Percentiles rank a stretch among this genome's conserved stretches.
phyloP scores from a whole-genome alignment of 1,140 invertebrate species.

The Drosophila lacteicornis region DNA sequence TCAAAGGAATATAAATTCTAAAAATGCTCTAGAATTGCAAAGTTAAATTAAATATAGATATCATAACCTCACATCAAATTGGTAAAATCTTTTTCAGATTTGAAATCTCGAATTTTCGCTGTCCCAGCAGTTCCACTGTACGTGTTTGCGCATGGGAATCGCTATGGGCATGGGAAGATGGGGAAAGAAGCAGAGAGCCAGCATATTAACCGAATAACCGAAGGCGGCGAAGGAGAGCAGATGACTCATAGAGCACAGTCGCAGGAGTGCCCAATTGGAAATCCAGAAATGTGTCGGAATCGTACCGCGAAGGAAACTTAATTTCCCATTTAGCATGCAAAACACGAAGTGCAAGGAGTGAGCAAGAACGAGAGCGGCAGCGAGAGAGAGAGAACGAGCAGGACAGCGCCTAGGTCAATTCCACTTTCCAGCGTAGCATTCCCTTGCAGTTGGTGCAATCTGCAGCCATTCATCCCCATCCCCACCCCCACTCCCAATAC shows the following conservation, averaged over 20 bases:
- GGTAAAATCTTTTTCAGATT: not conserved
- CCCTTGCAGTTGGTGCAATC: slow-evolving; percentile 46
- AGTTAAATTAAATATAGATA: not conserved
- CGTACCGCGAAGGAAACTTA: slow-evolving; percentile 6
- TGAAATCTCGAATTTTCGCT: not conserved
- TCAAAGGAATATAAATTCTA: too few relatives aligned
- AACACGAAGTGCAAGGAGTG: slow-evolving; percentile 14
- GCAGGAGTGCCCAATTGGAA: slow-evolving; percentile 62
- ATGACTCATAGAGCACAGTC: slow-evolving; percentile 57
- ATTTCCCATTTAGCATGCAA: slow-evolving; percentile 38
- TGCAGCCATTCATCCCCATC: slow-evolving; percentile 5
- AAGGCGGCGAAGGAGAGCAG: slow-evolving; percentile 49
- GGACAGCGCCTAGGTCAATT: slow-evolving; percentile 40
- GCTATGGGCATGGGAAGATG: slow-evolving; percentile 5
- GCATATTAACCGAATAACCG: slow-evolving; percentile 37
- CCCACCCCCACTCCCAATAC: not conserved
- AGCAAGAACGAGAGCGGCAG: not conserved
- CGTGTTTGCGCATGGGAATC: slow-evolving; percentile 11
- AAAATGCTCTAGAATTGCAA: not conserved
- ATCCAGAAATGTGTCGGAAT: slow-evolving; percentile 24
- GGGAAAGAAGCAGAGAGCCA: slow-evolving; percentile 31
- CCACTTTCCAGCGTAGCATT: slow-evolving; percentile 54
- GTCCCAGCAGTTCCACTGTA: slow-evolving; percentile 10
- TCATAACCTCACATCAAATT: not conserved
- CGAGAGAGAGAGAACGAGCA: not conserved